Evolutionary conservation across 2,888 invertebrate genomes (phyloP).

Genomic region (Acronicta leporina): DNA sequence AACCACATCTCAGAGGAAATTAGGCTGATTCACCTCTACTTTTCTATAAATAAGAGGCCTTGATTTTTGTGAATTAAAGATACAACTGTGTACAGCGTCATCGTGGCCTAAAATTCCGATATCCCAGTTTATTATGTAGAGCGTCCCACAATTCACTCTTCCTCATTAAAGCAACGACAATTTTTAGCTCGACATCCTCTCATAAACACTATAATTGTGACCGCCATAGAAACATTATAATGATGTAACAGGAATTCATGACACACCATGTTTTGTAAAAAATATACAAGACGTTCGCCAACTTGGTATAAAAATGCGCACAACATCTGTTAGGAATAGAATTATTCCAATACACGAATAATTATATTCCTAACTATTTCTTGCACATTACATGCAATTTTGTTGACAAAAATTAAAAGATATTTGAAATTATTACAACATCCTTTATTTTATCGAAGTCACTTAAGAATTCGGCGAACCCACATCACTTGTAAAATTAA

Average conservation of each 20-base stretch:
- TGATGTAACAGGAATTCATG: slow-evolving; percentile 61
- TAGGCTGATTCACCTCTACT: slow-evolving; percentile 38
- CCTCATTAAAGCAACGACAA: slow-evolving; percentile 84
- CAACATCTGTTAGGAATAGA: slow-evolving; percentile 30
- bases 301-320: slow-evolving; percentile 35
- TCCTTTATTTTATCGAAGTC: slow-evolving; percentile 9
- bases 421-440: slow-evolving; percentile 5
- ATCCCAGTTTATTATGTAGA: slow-evolving; percentile 69
- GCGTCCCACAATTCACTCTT: slow-evolving; percentile 80
- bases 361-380: not conserved
- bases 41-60: slow-evolving; percentile 31
- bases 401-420: not conserved
- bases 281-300: slow-evolving; percentile 44
- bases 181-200: slow-evolving; percentile 82
- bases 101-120: slow-evolving; percentile 64
- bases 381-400: not conserved
- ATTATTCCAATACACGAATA: slow-evolving; percentile 9
- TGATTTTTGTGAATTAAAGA: slow-evolving; percentile 44
- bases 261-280: slow-evolving; percentile 53
- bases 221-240: slow-evolving; percentile 64
- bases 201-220: slow-evolving; percentile 73
- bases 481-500: slow-evolving; percentile 11
- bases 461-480: slow-evolving; percentile 4
- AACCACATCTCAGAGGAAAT: slow-evolving; percentile 20
- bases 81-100: slow-evolving; percentile 39